Base-by-base conservation (phyloP, 2,113 vertebrate species). In the Gobio gobio region DNA sequence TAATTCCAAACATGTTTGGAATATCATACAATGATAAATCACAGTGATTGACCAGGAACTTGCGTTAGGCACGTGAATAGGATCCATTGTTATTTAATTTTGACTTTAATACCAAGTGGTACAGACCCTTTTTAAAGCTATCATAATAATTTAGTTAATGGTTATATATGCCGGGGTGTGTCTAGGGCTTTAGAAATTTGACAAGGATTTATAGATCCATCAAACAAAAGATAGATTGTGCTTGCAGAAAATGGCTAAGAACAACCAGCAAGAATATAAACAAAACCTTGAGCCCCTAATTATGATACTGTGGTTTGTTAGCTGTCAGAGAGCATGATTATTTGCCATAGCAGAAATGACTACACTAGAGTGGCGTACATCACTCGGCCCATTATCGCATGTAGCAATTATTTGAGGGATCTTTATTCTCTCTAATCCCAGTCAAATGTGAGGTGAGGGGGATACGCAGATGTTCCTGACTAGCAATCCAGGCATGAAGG, bases 121-220 rank as follows among this genome's bases (percentile, higher is more conserved):
- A 10, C 14, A 76, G 9, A 12, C 1, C 3, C 49, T 22, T 33
- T 75, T 51, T 18, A 76, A 85, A 78, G 79, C 78, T 66, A 14
- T 29, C 59, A 75, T 36, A 64, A 22, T 54, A 83, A 49, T 16
- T n/a, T n/a, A 86, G 36, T 66, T 63, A 75, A 73, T 82, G 82
- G 78, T 43, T 85, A 86, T 80, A 86, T 75, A 75, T 66, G 64
- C 40, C 78, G 33, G 8, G 24, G 45, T 80, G 26, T 74, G 45
- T 40, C n/a, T 70, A 43, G 18, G 63, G 59, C 61, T 82, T 85
- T 33, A 85, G 70, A 84, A 78, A 82, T 85, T 82, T 85, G 83
- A 82, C 76, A 87, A 78, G 82, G 84, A 87, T 86, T 90, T 89
- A 85, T 56, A 13, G 78, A n/a, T 68, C 78, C 77, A 83, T 85